These are phyloP conservation scores for Teleogryllus oceanicus DNA, from an alignment of 2,888 invertebrate species.

Conservation along the genomic window DNA sequence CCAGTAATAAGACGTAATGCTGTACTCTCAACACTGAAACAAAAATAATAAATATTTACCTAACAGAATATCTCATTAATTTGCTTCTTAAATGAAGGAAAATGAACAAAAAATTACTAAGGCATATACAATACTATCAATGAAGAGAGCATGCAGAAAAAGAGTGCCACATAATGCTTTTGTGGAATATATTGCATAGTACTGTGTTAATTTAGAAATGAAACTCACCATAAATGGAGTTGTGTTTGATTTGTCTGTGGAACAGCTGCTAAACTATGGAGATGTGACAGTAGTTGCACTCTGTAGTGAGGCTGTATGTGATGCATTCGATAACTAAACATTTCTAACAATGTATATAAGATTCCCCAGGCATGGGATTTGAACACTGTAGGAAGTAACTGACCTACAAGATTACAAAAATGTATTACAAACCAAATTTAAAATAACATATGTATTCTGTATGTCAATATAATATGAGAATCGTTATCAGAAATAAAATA, in stretches of 20 bases:
- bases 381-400: slow-evolving; percentile 84
- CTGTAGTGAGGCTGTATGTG: slow-evolving; percentile 95
- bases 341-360: slow-evolving; percentile 89
- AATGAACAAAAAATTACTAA: too few relatives aligned
- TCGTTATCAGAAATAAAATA: neutral
- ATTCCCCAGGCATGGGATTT: slow-evolving; percentile 94
- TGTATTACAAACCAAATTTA: neutral
- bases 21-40: slow-evolving; percentile 76
- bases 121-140: too few relatives aligned
- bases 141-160: neutral
- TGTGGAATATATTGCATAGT: neutral
- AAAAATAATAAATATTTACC: neutral
- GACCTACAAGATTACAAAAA: slow-evolving; percentile 54
- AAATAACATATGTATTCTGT: neutral
- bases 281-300: slow-evolving; percentile 84
- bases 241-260: slow-evolving; percentile 95
- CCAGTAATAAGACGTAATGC: slow-evolving; percentile 82
- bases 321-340: slow-evolving; percentile 94
- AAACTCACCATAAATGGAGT: slow-evolving; percentile 75
- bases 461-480: neutral
- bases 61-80: too few relatives aligned
- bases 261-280: slow-evolving; percentile 85
- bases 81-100: too few relatives aligned
- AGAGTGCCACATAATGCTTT: slow-evolving; percentile 21
- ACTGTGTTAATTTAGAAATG: slow-evolving; percentile 22